Evolutionary conservation across 2,797 vertebrate species (phyloP).

Genomic region (Paguma larvata): DNA sequence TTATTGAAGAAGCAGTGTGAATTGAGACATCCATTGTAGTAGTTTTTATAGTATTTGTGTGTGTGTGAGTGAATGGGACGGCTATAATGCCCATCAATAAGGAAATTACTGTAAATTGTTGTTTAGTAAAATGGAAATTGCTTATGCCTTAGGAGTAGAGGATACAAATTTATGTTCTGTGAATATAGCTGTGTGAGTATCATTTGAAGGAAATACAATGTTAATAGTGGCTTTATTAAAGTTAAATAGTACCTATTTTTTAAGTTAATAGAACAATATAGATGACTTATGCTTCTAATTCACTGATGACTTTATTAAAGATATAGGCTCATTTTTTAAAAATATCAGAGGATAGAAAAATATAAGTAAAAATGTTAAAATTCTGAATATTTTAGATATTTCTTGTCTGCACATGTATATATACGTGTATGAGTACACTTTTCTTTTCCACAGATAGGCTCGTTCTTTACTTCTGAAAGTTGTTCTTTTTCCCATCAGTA

Average conservation of each 20-base stretch:
- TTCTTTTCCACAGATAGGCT: neutral
- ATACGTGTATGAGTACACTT: neutral
- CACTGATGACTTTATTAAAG: slow-evolving; percentile 42
- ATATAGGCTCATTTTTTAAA: neutral
- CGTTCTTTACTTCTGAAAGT: neutral
- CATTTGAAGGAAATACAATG: slow-evolving; percentile 24
- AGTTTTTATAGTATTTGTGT: neutral
- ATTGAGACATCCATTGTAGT: neutral
- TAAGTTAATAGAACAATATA: neutral
- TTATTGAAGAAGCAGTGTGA: neutral
- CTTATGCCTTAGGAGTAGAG: neutral
- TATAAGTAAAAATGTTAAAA: neutral
- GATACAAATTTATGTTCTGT: slow-evolving; percentile 1
- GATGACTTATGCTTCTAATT: neutral
- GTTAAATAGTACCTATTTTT: neutral
- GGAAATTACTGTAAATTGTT: slow-evolving; percentile 12
- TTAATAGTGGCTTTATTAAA: slow-evolving; percentile 23
- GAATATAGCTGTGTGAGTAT: neutral
- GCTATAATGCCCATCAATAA: neutral
- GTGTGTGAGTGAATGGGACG: neutral
- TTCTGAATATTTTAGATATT: neutral
- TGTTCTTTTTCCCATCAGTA: neutral
- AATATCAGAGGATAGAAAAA: neutral
- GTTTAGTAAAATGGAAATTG: slow-evolving; percentile 49
- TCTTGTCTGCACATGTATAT: neutral